Conservation (phyloP, 1,140 invertebrate species). For the Harpegnathos saltator region DNA sequence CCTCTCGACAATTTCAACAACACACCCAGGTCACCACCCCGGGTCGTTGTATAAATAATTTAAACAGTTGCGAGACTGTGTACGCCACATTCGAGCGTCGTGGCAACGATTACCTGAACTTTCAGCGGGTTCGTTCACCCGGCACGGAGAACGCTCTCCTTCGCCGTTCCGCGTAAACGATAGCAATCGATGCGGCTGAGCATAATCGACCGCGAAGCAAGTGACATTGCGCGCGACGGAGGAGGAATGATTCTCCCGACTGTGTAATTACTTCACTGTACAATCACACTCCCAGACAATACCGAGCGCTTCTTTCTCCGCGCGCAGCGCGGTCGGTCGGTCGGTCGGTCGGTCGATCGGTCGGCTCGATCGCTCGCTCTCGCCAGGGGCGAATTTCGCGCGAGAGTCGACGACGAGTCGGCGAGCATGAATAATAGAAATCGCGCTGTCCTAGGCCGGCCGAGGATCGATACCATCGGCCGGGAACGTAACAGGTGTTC, state of each 20-base stretch:
- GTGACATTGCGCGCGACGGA: not conserved
- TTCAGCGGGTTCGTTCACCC: slow-evolving; percentile 28
- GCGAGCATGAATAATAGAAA: slow-evolving; percentile 69
- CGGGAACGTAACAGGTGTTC: slow-evolving; percentile 70
- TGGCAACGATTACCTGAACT: not conserved
- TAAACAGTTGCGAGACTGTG: not conserved
- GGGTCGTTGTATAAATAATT: slow-evolving; percentile 5
- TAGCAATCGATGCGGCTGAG: not conserved
- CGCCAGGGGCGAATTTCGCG: slow-evolving; percentile 50
- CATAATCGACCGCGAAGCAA: not conserved
- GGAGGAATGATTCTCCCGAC: too few relatives aligned
- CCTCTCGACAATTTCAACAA: not conserved
- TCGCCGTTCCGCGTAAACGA: not conserved
- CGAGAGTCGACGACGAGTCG: slow-evolving; percentile 20
- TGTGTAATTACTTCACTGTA: too few relatives aligned
- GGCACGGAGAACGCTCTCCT: not conserved
- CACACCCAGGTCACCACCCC: too few relatives aligned
- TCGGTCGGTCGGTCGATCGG: too few relatives aligned
- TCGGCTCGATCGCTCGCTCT: slow-evolving; percentile 13
- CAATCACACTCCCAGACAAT: too few relatives aligned
- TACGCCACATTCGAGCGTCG: too few relatives aligned
- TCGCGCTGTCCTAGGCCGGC: not conserved
- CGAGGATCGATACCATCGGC: slow-evolving; percentile 64
- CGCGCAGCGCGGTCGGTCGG: slow-evolving; percentile 28
- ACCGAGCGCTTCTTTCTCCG: too few relatives aligned